Evolutionary conservation across 2,888 invertebrate species (phyloP), one percentile per base, ranked within the genome.

Genomic region (Vesta saturnalis): DNA sequence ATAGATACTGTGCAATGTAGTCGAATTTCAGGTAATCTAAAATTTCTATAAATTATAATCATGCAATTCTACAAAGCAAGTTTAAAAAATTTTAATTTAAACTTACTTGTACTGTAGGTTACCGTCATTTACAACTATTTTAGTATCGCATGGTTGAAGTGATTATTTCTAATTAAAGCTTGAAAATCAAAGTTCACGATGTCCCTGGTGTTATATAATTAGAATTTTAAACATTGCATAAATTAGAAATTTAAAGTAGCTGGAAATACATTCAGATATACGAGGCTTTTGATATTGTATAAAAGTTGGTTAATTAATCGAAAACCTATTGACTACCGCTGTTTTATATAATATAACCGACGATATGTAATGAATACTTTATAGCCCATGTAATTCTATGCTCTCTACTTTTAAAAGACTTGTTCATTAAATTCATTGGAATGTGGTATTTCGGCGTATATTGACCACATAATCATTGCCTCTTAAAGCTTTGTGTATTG

Each of bases 361-460:
- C 69, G 64, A 67, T 67, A 70, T 72, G 75, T 74, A 74, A 75
- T 74, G 75, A 74, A 75, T 75, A 75, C 74, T 75, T 75, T 74
- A 75, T 74, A 73, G 73, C 56, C 74, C 69, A 69, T 74, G 74
- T 75, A 73, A 74, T 73, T 72, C 75, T 74, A 72, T 73, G 75
- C 75, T 71, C 72, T 74, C 67, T 73, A 71, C 67, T 73, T 69
- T 68, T 67, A 73, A 67, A 69, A 68, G 69, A 67, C 70, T 70
- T 69, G 69, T 68, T 70, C 72, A 72, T 68, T 72, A 70, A 72
- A 66, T 70, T 65, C 67, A 60, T 64, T 61, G 72, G 72, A 72
- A 72, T 72, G 72, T 67, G 70, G 63, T 70, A 65, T 66, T 67
- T 70, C 64, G 67, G 63, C 62, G 69, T 64, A 69, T 72, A 69